Evolutionary conservation across 2,888 invertebrate species (phyloP).

Genomic region (Tinea semifulvella): DNA sequence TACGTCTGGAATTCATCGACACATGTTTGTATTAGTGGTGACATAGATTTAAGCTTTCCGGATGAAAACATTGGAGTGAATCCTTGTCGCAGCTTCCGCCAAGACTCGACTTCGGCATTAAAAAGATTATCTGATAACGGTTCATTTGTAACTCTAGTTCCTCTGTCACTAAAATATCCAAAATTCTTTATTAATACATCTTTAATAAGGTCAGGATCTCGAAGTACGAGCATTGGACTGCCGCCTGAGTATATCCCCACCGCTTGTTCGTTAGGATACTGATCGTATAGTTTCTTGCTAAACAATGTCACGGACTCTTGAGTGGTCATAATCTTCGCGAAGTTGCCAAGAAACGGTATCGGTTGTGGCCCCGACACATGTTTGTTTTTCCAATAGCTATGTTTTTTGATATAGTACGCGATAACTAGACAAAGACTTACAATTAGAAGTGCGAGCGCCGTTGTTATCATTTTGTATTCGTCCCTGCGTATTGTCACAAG

Average conservation of each 20-base stretch:
- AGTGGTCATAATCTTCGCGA: slow-evolving; percentile 21
- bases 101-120: slow-evolving; percentile 14
- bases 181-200: slow-evolving; percentile 15
- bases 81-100: slow-evolving; percentile 14
- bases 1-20: slow-evolving; percentile 11
- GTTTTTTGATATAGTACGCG: slow-evolving; percentile 22
- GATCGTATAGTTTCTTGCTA: slow-evolving; percentile 22
- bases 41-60: slow-evolving; percentile 16
- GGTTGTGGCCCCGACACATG: slow-evolving; percentile 25
- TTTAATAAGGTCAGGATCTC: slow-evolving; percentile 20
- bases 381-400: slow-evolving; percentile 23
- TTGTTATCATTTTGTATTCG: neutral
- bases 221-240: slow-evolving; percentile 21
- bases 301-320: slow-evolving; percentile 19
- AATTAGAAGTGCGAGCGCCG: neutral
- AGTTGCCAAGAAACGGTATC: slow-evolving; percentile 24
- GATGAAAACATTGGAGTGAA: slow-evolving; percentile 15
- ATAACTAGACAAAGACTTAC: slow-evolving; percentile 1
- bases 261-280: slow-evolving; percentile 25
- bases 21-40: slow-evolving; percentile 15
- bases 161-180: slow-evolving; percentile 12
- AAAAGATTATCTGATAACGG: slow-evolving; percentile 14
- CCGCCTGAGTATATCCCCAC: slow-evolving; percentile 24
- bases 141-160: slow-evolving; percentile 12
- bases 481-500: neutral